A percentile compares a stretch with the other conserved stretches of the same genome.
Evolutionary conservation across 2,797 vertebrate species (phyloP).

Genomic region (Lemur catta): DNA sequence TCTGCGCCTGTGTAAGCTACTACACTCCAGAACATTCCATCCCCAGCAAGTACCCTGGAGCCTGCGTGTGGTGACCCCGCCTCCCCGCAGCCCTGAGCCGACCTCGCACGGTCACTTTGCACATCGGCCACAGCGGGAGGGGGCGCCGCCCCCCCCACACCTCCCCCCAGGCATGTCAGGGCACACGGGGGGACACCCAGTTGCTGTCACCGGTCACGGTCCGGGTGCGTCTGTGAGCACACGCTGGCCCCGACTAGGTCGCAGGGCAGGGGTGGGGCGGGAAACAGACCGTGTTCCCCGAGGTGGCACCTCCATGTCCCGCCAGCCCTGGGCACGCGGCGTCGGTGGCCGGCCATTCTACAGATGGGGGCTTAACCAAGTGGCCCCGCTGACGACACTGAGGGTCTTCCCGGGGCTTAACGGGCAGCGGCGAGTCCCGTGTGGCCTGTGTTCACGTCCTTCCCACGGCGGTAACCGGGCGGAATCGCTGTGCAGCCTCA

Average conservation of each 20-base stretch:
- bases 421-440: too few relatives aligned
- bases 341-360: too few relatives aligned
- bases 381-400: neutral
- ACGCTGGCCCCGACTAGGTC: too few relatives aligned
- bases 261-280: neutral
- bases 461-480: too few relatives aligned
- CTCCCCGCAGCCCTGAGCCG: too few relatives aligned
- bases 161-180: too few relatives aligned
- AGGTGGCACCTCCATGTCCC: too few relatives aligned
- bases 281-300: neutral
- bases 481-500: too few relatives aligned
- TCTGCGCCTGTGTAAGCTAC: neutral
- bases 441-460: too few relatives aligned
- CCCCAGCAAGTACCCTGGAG: neutral
- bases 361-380: neutral
- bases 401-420: neutral
- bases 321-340: too few relatives aligned
- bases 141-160: too few relatives aligned
- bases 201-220: neutral
- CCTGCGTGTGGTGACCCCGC: neutral
- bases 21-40: neutral
- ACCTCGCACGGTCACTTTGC: fast-evolving
- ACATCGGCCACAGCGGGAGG: too few relatives aligned
- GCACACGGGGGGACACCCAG: fast-evolving
- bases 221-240: neutral